Base-by-base conservation (phyloP, 2,888 invertebrate genomes). In the Sceliomorpha sp. region DNA sequence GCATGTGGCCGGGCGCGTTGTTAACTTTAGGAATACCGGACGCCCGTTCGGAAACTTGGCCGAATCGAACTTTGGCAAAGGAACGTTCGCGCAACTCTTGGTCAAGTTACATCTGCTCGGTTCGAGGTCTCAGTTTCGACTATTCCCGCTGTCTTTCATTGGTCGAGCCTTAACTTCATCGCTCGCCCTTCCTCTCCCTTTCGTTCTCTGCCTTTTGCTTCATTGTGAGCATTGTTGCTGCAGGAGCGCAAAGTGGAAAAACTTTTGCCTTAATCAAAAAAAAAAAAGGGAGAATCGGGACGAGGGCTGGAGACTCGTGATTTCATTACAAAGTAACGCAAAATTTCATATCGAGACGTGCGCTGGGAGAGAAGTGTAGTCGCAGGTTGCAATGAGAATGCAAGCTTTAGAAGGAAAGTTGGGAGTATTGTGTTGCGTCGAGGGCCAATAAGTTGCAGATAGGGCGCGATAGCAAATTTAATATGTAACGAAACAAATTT, bases 11-110 rank as follows among this genome's bases (percentile, higher is more conserved):
- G 66, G 72, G 53, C 71, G 48, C 50, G 58, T 53, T 56, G 72
- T 56, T 66, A 72, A 74, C 73, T 73, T 64, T 24, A 39, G 60
- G 47, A 60, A 64, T 42, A 48, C 55, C n/a, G 70, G 66, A 17
- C 51, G 50, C n/a, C 36, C 34, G 66, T 60, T 26, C 29, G 51
- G 58, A 53, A 72, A 72, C 69, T 72, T 70, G 53, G 42, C 55
- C 24, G 63, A 58, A 58, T 62, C 24, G 60, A 62, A 62, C 55
- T 63, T 72, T 27, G 48, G 10, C 42, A 42, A 44, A 58, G 51
- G 67, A 64, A 32, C 51, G 55, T 50, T 50, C 9, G 34, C 37
- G 56, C 26, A 58, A 67, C 56, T 62, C 63, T 63, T 56, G 67
- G 63, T 55, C 59, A 60, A 68, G 68, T 68, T 69, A 44, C 58